Evolutionary conservation across 1,140 invertebrate genomes (phyloP), one percentile per base, ranked within the genome.

Genomic region (Planococcus citri): DNA sequence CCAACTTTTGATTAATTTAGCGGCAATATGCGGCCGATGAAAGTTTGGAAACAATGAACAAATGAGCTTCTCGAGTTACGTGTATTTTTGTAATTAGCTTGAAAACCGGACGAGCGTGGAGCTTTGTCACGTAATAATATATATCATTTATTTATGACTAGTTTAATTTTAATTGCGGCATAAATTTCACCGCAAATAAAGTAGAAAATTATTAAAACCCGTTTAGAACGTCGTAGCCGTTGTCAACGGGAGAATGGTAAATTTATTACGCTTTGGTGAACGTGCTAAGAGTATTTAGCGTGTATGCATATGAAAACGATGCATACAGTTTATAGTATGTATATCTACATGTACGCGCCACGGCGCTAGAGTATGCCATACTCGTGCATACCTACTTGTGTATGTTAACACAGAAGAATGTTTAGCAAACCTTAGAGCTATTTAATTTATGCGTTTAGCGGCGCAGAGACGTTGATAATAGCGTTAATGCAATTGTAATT

Each of bases 141-240:
- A 20, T 51, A 51, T 51, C n/a, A 51, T 51, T 51, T 51, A 51
- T 51, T 51, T 51, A 51, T 51, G 41, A 51, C 6, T 51, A 20
- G 41, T 51, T 51, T 51, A 51, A 51, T 51, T 51, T 51, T 51
- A 51, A 51, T 51, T 51, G 41, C 41, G 41, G 41, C 41, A 51
- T 51, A 51, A 51, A 51, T 51, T 51, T 51, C 41, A 20, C 41
- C 41, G 10, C 41, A 51, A 51, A 51, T 51, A 51, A 51, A 51
- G 41, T 51, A 51, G 41, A 51, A 51, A 51, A 51, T 51, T 51
- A 51, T 51, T 51, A 51, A 51, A 51, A 51, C 41, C 41, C 41
- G 41, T 51, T 51, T 51, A 51, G 12, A 51, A 51, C 41, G 41
- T 51, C 41, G 10, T 20, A 51, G 41, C 41, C 12, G 41, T 33